A percentile compares a stretch with the other conserved stretches of the same genome.
Conservation (phyloP, 2,797 vertebrate species). For the Danio kyathit region DNA sequence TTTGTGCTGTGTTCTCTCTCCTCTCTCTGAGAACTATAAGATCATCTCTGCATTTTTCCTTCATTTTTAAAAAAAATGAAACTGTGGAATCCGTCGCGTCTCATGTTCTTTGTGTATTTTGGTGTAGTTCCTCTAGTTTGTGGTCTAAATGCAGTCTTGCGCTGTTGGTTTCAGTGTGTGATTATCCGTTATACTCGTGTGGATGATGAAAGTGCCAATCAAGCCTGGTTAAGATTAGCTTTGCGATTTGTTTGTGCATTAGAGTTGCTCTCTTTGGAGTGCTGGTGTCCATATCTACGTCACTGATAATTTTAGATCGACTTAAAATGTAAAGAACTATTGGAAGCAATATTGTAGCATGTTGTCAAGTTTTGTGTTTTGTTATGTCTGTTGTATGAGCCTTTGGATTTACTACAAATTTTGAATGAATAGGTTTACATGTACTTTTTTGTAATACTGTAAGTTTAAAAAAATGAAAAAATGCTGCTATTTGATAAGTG, state of each 20-base stretch:
- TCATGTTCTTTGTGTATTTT: slow-evolving; percentile 88
- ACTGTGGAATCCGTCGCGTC: slow-evolving; percentile 88
- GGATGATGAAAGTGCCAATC: slow-evolving; percentile 87
- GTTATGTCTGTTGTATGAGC: slow-evolving; percentile 86
- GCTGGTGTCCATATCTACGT: slow-evolving; percentile 87
- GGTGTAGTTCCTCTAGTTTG: slow-evolving; percentile 89
- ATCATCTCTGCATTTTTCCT: slow-evolving; percentile 56
- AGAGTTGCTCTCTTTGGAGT: slow-evolving; percentile 80
- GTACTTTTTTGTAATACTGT: slow-evolving; percentile 83
- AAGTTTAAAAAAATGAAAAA: slow-evolving; percentile 78
- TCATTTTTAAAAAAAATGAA: slow-evolving; percentile 83
- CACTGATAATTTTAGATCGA: slow-evolving; percentile 78
- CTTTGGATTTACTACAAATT: slow-evolving; percentile 87
- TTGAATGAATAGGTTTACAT: slow-evolving; percentile 90
- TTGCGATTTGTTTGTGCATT: slow-evolving; percentile 87
- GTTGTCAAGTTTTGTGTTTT: slow-evolving; percentile 88
- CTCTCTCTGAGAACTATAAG: slow-evolving; percentile 56
- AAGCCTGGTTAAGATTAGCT: slow-evolving; percentile 89
- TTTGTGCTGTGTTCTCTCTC: slow-evolving; percentile 57
- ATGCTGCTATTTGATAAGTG: slow-evolving; percentile 90
- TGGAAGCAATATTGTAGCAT: slow-evolving; percentile 90
- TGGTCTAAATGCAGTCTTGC: slow-evolving; percentile 88
- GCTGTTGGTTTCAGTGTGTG: slow-evolving; percentile 85
- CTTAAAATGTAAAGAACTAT: slow-evolving; percentile 84
- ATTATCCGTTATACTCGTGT: slow-evolving; percentile 87